phyloP scores from a whole-genome alignment of 23 tunicate species.

The Trididemnum nubilum region DNA sequence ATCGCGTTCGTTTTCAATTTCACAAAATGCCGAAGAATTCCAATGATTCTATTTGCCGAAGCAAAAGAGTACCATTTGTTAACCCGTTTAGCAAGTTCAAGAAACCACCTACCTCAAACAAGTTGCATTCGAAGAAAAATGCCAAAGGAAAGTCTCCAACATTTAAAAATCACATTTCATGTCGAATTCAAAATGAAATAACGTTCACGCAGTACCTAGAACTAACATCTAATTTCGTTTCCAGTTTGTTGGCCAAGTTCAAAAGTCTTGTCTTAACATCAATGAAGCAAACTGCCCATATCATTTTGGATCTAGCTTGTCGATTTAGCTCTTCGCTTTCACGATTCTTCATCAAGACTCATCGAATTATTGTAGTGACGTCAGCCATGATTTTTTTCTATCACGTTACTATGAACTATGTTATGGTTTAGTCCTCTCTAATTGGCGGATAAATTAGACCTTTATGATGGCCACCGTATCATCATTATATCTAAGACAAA shows the following conservation, averaged over 20 bases:
- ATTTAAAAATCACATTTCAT: background rate
- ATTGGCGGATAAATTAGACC: too few relatives aligned
- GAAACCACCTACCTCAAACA: too few relatives aligned
- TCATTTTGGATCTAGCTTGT: background rate
- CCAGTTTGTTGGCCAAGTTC: background rate
- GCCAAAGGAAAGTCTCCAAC: background rate
- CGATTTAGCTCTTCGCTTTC: background rate
- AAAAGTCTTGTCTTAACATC: background rate
- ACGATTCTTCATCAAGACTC: background rate
- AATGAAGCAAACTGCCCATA: too few relatives aligned
- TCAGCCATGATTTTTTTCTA: conserved; percentile 12
- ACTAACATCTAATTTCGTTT: background rate
- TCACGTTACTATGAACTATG: conserved; percentile 9
- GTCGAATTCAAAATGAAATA: background rate
- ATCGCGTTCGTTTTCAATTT: too few relatives aligned
- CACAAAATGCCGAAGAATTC: background rate
- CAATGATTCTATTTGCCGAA: background rate
- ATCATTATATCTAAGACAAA: too few relatives aligned
- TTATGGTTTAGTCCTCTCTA: background rate
- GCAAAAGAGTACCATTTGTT: too few relatives aligned
- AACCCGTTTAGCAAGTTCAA: too few relatives aligned
- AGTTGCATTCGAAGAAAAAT: background rate
- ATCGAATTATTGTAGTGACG: background rate
- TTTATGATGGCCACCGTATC: too few relatives aligned
- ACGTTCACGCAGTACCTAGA: background rate